Conservation (phyloP, 2,888 invertebrate species). For the Mongoloraphidia duomilia region DNA sequence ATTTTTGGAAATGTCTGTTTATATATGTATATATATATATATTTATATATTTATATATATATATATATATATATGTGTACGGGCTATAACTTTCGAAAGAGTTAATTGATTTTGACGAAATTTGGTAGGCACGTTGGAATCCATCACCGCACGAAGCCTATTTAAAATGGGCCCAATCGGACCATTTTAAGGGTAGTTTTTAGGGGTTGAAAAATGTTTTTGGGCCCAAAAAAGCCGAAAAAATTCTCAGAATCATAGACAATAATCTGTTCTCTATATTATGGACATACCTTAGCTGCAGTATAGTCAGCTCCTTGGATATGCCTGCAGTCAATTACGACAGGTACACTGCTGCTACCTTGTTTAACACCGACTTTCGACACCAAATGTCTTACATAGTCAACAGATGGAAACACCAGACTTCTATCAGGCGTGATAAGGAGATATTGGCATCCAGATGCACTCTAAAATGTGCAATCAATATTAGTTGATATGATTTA, state of each 20-base stretch:
- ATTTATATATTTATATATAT: neutral
- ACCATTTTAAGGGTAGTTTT: too few relatives aligned
- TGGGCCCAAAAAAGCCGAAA: too few relatives aligned
- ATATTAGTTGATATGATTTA: neutral
- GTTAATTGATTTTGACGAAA: too few relatives aligned
- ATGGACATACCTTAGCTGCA: slow-evolving; percentile 38
- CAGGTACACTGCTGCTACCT: slow-evolving; percentile 39
- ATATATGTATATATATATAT: neutral
- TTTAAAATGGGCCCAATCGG: too few relatives aligned
- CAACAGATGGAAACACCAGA: slow-evolving; percentile 48
- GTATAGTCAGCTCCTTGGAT: slow-evolving; percentile 51
- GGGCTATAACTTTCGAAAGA: too few relatives aligned
- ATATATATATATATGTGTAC: neutral
- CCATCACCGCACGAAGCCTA: too few relatives aligned
- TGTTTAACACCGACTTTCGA: slow-evolving; percentile 52
- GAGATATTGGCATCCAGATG: slow-evolving; percentile 38
- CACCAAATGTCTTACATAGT: slow-evolving; percentile 49
- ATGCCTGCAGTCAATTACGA: slow-evolving; percentile 46
- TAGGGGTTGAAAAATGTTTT: too few relatives aligned
- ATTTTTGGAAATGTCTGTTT: too few relatives aligned
- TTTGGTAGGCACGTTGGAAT: too few relatives aligned
- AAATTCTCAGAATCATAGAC: neutral
- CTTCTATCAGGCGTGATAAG: slow-evolving; percentile 46
- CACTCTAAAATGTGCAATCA: slow-evolving; percentile 26
- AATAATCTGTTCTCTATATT: neutral